phyloP scores from a whole-genome alignment of 2,797 vertebrate genomes.

The Poeciliopsis infans region DNA sequence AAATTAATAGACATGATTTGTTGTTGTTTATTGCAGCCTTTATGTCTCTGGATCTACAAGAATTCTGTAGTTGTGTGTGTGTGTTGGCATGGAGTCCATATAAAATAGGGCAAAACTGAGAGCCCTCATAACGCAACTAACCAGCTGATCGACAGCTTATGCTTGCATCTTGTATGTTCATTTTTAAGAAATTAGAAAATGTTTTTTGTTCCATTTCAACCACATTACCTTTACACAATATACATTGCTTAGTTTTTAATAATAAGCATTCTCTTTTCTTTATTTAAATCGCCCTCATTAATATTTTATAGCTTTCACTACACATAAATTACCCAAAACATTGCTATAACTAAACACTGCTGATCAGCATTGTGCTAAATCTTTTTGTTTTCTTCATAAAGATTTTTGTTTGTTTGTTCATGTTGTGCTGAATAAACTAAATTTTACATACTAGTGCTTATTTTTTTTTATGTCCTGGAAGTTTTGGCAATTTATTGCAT shows the following conservation, averaged over 20 bases:
- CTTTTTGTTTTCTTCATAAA: not conserved
- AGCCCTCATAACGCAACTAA: constrained; percentile 20
- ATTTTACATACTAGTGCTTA: not conserved
- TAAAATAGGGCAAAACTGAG: constrained; percentile 35
- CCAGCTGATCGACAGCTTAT: not conserved
- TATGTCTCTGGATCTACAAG: not conserved
- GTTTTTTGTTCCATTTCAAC: not conserved
- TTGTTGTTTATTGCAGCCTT: not conserved
- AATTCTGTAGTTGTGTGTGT: constrained; percentile 9
- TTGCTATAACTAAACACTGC: not conserved
- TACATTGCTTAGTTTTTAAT: not conserved
- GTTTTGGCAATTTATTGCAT: not conserved
- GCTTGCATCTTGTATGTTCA: not conserved
- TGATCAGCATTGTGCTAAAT: not conserved
- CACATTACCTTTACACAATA: not conserved
- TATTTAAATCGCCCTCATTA: not conserved
- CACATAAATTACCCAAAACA: not conserved
- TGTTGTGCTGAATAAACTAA: not conserved
- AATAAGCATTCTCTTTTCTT: not conserved
- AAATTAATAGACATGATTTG: not conserved
- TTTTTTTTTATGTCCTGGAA: not conserved
- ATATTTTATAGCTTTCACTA: not conserved
- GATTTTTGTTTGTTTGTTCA: not conserved
- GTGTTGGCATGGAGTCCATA: constrained; percentile 48
- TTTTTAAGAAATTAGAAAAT: not conserved